Evolutionary conservation across 1,140 invertebrate species (phyloP), one percentile per base, ranked within the genome.

Genomic region (Magallana angulata): DNA sequence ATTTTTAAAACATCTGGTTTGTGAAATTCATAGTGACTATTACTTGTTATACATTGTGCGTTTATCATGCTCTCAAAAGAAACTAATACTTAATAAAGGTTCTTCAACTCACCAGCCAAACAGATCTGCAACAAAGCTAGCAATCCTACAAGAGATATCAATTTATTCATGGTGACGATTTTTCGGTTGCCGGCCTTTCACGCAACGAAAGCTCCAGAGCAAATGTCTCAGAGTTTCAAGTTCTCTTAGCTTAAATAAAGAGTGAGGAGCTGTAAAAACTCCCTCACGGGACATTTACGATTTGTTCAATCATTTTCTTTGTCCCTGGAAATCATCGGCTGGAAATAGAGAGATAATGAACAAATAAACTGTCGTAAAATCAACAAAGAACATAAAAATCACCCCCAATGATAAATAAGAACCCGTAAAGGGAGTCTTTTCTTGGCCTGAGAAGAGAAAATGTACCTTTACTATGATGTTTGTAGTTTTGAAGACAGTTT

Each of bases 251-350:
- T 76, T 76, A 76, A 76, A 76, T 76, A 76, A 30, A 24, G 9
- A 76, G 12, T 30, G 24, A 5, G 11, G 24, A 24, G 24, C 24
- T 30, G 24, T 76, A 76, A 76, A 76, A 30, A 76, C 18, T 76
- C 18, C 18, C 24, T 30, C 18, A 5, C 24, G 24, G 24, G 68
- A 76, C 68, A 36, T 76, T 76, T 76, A 76, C 68, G 68, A 76
- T 76, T 76, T 30, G 68, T 76, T 76, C 68, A 24, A 76, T 76
- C 68, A 76, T 76, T 30, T 76, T 76, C 24, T 76, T 76, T 76
- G 68, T 76, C 68, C 24, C 68, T 30, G 24, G 7, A 30, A 76
- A 76, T 8, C 8, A 18, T 30, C 30, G 11, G 30, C 9, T 24
- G 68, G 7, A 62, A 24, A 11, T 12, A 30, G 68, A 36, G 68